Evolutionary conservation across 2,113 vertebrate species (phyloP), one percentile per base, ranked within the genome.

Genomic region (Caloenas nicobarica): DNA sequence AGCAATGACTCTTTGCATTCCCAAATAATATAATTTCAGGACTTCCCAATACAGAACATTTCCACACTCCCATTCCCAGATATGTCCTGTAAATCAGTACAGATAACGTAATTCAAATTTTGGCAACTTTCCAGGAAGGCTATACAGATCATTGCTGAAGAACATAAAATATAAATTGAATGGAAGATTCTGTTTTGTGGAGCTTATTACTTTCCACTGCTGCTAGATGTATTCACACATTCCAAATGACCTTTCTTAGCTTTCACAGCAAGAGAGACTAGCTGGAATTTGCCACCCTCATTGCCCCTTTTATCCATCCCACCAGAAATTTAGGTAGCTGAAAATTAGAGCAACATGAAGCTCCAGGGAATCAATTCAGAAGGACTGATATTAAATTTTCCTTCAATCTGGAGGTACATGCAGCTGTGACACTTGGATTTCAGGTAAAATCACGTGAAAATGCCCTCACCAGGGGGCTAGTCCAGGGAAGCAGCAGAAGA

Each of bases 131-230:
- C 93, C 93, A 95, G 60, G 42, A 90, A 68, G 21, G 13, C 40
- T 90, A 48, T 82, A 44, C 31, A 79, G 65, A n/a, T 94, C 51
- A 61, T 80, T 86, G 51, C 57, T 87, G 61, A 91, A 83, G 74
- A 90, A 62, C 62, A 78, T 92, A 91, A 95, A 96, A 95, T 61
- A 92, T 69, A 88, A 90, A 97, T 93, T 94, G 79, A 80, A 73
- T 71, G 29, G 56, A 46, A 89, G 58, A 81, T 62, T 28, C 72
- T 91, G 79, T 92, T 96, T 96, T 90, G 56, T 94, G 72, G n/a
- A 86, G 62, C 48, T 88, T 94, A 83, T 80, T 93, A 57, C 69
- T 95, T 95, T 82, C 69, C n/a, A 82, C 38, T 72, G 60, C 42
- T 79, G 34, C 38, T 91, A 88, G 78, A 82, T 91, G 54, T 77